Conservation (phyloP, 2,888 invertebrate genomes). For the Dicyrtoma fusca region DNA sequence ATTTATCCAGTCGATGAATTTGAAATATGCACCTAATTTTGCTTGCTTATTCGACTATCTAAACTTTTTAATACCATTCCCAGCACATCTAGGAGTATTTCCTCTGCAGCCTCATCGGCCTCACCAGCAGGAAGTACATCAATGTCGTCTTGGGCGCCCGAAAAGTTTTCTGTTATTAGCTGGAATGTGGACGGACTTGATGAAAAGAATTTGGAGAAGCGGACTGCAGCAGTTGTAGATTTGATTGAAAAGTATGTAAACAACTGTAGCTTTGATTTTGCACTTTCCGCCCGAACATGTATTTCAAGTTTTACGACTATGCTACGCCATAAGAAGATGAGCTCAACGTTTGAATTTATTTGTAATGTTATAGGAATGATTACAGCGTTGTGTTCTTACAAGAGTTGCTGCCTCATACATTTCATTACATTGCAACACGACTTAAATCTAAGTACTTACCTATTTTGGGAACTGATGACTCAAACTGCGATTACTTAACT, state of each 20-base stretch:
- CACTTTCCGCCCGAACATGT: too few relatives aligned
- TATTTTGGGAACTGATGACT: constrained; percentile 58
- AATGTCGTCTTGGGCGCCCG: constrained; percentile 57
- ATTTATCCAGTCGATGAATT: too few relatives aligned
- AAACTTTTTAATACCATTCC: too few relatives aligned
- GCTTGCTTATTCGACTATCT: too few relatives aligned
- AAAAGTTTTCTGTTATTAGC: constrained; percentile 62
- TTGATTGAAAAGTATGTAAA: constrained; percentile 60
- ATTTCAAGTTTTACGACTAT: too few relatives aligned
- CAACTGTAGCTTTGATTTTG: too few relatives aligned
- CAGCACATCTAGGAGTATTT: too few relatives aligned
- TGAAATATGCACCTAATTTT: too few relatives aligned
- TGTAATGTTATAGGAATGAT: constrained; percentile 60
- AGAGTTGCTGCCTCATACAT: constrained; percentile 63
- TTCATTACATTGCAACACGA: constrained; percentile 60
- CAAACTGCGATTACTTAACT: constrained; percentile 61
- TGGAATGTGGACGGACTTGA: constrained; percentile 69
- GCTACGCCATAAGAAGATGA: too few relatives aligned
- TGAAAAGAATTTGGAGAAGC: constrained; percentile 61
- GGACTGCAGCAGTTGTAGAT: constrained; percentile 63
- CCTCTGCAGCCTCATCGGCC: too few relatives aligned
- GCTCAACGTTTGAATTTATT: background rate
- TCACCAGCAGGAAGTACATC: background rate
- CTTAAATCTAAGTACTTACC: constrained; percentile 60
- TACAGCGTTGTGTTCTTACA: constrained; percentile 66